Conservation (phyloP, 2,888 invertebrate genomes). For the Phytoseiulus persimilis region DNA sequence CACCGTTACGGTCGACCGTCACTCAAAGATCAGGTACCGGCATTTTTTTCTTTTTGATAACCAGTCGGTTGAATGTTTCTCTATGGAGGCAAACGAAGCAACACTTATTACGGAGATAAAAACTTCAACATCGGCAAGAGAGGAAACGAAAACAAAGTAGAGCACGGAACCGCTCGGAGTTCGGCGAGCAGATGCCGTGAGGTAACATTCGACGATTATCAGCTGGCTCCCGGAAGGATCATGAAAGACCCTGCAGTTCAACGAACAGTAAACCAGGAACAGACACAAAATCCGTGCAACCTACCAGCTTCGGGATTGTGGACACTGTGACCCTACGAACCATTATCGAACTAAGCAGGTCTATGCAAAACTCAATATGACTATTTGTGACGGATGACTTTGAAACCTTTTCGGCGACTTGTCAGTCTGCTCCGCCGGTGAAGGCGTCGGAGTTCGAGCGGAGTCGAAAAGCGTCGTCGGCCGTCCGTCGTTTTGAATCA, state of each 20-base stretch:
- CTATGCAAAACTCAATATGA: neutral
- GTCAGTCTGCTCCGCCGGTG: neutral
- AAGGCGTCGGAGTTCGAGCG: neutral
- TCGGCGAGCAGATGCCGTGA: neutral
- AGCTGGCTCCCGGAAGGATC: neutral
- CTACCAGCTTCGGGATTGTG: neutral
- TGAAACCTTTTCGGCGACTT: neutral
- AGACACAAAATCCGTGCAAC: neutral
- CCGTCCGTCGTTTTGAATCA: neutral
- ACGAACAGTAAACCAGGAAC: neutral
- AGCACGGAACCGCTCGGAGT: neutral
- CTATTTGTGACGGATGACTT: slow-evolving; percentile 5
- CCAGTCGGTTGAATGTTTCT: neutral
- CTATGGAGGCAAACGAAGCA: neutral
- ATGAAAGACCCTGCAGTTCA: neutral
- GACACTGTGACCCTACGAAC: neutral
- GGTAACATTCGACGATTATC: neutral
- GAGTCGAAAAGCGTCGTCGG: neutral
- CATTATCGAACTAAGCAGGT: neutral
- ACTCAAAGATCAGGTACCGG: neutral
- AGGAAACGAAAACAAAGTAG: neutral
- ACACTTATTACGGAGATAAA: neutral
- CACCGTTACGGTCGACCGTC: neutral
- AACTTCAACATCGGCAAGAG: neutral
- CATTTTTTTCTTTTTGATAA: neutral